phyloP scores from a whole-genome alignment of 2,888 invertebrate species.

The Parasteatoda lunata region DNA sequence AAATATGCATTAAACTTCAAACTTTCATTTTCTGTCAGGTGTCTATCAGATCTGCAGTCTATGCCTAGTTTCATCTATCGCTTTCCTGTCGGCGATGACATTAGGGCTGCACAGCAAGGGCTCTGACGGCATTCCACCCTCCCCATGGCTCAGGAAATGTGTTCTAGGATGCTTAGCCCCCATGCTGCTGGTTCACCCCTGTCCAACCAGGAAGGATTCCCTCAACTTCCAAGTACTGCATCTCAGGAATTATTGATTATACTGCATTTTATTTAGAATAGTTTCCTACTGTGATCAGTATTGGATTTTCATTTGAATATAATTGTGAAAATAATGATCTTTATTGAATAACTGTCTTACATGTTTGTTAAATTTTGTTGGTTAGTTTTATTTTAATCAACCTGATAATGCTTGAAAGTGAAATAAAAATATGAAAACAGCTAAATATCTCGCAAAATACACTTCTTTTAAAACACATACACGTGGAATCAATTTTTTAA shows the following conservation, averaged over 20 bases:
- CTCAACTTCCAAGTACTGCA: conserved; percentile 41
- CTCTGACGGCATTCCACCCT: conserved; percentile 38
- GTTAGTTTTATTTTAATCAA: too few relatives aligned
- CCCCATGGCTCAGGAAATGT: conserved; percentile 53
- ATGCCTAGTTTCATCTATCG: conserved; percentile 42
- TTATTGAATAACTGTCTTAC: too few relatives aligned
- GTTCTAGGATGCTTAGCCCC: conserved; percentile 56
- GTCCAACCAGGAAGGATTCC: conserved; percentile 44
- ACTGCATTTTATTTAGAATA: background rate
- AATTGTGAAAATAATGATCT: too few relatives aligned
- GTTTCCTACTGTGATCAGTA: too few relatives aligned
- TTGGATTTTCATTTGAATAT: too few relatives aligned
- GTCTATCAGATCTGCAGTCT: conserved; percentile 55
- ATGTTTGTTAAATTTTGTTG: too few relatives aligned
- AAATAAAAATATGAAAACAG: too few relatives aligned
- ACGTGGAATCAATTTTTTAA: too few relatives aligned
- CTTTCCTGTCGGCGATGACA: conserved; percentile 57
- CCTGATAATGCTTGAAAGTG: too few relatives aligned
- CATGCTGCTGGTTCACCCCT: conserved; percentile 47
- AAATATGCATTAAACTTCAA: too few relatives aligned
- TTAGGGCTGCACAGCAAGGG: conserved; percentile 57
- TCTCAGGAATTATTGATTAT: background rate
- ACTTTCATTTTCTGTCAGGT: background rate
- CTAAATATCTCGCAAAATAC: too few relatives aligned
- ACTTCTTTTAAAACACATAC: too few relatives aligned